phyloP scores from a whole-genome alignment of 2,888 invertebrate genomes.

The Pseudococcus jackbeardsleyi region DNA sequence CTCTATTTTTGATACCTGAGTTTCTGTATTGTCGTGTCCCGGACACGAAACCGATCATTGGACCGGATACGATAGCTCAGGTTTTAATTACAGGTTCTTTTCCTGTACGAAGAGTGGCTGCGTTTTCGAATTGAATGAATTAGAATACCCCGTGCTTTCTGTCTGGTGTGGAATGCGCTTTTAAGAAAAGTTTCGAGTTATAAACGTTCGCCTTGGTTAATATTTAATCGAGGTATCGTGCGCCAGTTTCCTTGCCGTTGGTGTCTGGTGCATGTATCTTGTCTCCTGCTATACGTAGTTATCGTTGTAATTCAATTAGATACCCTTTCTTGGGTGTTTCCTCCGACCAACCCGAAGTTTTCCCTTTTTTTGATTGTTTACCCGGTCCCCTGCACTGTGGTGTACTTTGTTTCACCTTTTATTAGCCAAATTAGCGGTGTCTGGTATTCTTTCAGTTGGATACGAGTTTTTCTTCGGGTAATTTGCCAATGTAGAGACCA shows the following conservation, averaged over 20 bases:
- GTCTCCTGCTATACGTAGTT: neutral
- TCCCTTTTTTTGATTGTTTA: neutral
- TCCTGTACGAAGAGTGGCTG: too few relatives aligned
- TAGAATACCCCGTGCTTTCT: neutral
- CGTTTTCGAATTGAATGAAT: neutral
- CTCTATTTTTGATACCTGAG: too few relatives aligned
- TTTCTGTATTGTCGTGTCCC: too few relatives aligned
- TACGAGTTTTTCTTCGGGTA: neutral
- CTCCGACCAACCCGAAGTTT: neutral
- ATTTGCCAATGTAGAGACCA: too few relatives aligned
- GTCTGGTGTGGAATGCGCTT: neutral
- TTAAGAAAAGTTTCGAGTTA: neutral
- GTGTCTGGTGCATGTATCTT: neutral
- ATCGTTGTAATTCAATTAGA: conserved; percentile 5
- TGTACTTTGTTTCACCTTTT: too few relatives aligned
- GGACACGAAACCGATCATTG: too few relatives aligned
- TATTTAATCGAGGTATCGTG: neutral
- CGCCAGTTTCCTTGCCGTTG: neutral
- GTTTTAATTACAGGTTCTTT: too few relatives aligned
- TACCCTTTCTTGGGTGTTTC: neutral
- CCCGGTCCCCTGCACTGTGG: neutral
- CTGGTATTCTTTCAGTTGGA: neutral
- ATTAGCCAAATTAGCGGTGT: neutral
- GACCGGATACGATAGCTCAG: too few relatives aligned
- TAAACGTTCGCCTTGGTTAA: neutral